Conservation (phyloP, 2,888 invertebrate genomes). For the Corythucha ciliata region DNA sequence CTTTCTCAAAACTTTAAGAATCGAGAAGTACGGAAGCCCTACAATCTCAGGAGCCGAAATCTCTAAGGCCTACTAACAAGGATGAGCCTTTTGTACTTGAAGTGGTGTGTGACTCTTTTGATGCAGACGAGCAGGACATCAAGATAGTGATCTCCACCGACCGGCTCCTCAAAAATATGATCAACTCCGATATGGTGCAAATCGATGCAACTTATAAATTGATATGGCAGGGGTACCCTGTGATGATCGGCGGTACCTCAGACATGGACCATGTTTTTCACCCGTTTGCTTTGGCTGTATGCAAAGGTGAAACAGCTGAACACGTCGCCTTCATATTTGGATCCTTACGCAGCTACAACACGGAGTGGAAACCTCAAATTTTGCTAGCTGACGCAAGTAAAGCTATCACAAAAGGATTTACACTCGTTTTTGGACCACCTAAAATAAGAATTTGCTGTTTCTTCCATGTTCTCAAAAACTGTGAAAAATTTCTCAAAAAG, state of each 20-base stretch:
- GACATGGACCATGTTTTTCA: too few relatives aligned
- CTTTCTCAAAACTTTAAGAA: too few relatives aligned
- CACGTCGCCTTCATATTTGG: background rate
- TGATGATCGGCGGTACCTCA: background rate
- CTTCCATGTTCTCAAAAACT: background rate
- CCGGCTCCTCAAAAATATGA: too few relatives aligned
- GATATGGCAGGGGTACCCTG: constrained; percentile 4
- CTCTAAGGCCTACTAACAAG: too few relatives aligned
- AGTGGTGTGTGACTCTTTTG: too few relatives aligned
- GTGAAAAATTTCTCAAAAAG: background rate
- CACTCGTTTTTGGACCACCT: background rate
- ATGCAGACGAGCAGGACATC: too few relatives aligned
- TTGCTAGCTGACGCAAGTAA: background rate
- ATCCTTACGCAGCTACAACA: background rate
- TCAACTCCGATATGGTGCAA: too few relatives aligned
- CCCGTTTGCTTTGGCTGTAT: constrained; percentile 1
- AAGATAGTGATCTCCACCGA: too few relatives aligned
- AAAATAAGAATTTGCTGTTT: background rate
- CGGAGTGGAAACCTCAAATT: background rate
- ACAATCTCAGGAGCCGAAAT: too few relatives aligned
- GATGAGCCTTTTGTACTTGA: too few relatives aligned
- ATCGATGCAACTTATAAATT: constrained; percentile 8
- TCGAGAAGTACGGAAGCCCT: too few relatives aligned
- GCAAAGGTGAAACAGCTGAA: background rate
- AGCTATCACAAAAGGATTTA: background rate